Evolutionary conservation across 2,113 vertebrate species (phyloP), one percentile per base, ranked within the genome.

Genomic region (Sinosuthora webbiana): DNA sequence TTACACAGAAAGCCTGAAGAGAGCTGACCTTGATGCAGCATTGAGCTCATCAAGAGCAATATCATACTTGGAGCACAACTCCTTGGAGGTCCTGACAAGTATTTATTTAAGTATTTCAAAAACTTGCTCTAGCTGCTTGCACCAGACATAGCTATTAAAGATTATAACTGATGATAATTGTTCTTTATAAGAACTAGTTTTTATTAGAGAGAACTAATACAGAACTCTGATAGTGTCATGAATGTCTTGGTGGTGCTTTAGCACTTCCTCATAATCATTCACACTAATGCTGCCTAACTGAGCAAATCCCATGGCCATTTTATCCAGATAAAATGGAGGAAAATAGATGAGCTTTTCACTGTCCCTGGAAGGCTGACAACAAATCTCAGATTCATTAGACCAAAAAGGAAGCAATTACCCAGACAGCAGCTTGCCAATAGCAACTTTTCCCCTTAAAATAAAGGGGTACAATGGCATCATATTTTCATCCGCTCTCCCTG

Each of bases 361-460:
- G 74, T n/a, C 90, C 39, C 89, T 95, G 84, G 82, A 95, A 96
- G 82, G 82, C 80, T 89, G 94, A 93, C 85, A 95, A 83, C 91
- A 96, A 94, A 92, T 94, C 93, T 91, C 55, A 63, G 33, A 67
- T 95, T 92, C 94, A 90, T 91, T 67, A 85, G 92, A 95, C 87
- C 92, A 94, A 83, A 79, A 56, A 88, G 56, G 73, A 94, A 95
- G 92, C 92, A 88, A 95, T 95, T 95, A 95, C 63, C 35, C 83
- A 77, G 93, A 62, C 62, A 91, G 67, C 75, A 90, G 67, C 70
- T 76, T 91, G 82, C 96, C 93, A 93, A 39, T n/a, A 95, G 91
- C 84, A 73, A 76, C 87, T 50, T 94, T 76, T 39, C n/a, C 33
- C 57, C 78, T 93, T 79, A 87, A 95, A 90, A 84, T 76, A 76